Conservation (phyloP, 37 sponge, comb jelly and placozoan genomes). For the Spongilla lacustris region DNA sequence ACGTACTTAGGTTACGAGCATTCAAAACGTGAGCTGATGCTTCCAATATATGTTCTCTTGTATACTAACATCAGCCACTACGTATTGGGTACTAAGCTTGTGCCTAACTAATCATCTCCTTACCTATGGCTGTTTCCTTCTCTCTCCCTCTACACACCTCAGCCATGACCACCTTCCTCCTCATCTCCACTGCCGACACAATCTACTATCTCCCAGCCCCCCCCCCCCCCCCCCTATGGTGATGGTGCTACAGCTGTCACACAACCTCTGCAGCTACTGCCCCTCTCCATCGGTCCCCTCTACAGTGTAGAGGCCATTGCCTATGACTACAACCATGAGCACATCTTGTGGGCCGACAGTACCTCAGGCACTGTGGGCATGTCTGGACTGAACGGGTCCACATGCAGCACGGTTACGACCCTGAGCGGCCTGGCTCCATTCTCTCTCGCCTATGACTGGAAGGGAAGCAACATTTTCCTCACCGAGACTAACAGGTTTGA, state of each 20-base stretch:
- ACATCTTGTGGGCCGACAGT: slow-evolving; percentile 47
- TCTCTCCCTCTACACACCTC: neutral
- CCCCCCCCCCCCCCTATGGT: no score
- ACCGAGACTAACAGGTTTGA: slow-evolving; percentile 26
- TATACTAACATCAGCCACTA: no score
- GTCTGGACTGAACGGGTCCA: neutral
- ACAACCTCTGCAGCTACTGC: neutral
- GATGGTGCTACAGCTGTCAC: no score
- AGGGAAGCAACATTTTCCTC: slow-evolving; percentile 31
- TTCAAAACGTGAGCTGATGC: no score
- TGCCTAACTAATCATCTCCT: no score
- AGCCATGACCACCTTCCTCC: slow-evolving; percentile 5
- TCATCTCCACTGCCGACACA: slow-evolving; percentile 13
- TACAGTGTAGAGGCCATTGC: slow-evolving; percentile 15
- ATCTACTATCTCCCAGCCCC: slow-evolving; percentile 25
- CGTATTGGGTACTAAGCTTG: no score
- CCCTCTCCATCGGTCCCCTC: slow-evolving; percentile 14
- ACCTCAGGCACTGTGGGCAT: slow-evolving; percentile 9
- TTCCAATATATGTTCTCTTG: no score
- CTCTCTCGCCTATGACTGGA: slow-evolving; percentile 57
- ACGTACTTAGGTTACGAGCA: no score
- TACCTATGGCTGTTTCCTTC: no score
- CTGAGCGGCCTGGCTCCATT: neutral
- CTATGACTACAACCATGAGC: slow-evolving; percentile 37
- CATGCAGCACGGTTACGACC: no score